Evolutionary conservation across 1,140 invertebrate genomes (phyloP), one percentile per base, ranked within the genome.

Genomic region (Condylostylus longicornis): DNA sequence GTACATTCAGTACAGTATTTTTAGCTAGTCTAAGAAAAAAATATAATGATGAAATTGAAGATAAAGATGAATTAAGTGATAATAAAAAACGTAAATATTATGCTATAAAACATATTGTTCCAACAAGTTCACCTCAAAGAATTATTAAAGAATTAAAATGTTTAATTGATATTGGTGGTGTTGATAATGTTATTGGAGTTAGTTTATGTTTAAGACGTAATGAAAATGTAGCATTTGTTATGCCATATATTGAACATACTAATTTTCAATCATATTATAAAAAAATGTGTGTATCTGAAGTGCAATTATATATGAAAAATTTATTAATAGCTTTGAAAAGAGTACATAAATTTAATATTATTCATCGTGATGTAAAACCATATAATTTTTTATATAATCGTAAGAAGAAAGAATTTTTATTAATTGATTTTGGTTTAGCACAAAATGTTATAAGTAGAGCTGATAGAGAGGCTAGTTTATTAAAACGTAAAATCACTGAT

Each of bases 361-460:
- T 94, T 44, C 89, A 94, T 58, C 67, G 89, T 46, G 88, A 94
- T 58, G 73, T 94, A n/a, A 93, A 93, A 64, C 87, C 89, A 5
- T 82, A 75, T 56, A 94, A 94, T 65, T 93, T 93, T 58, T 66
- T 93, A 1, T 93, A 87, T 52, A 78, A 90, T 59, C 65, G 83
- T 20, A 63, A 66, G n/a, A 73, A 71, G 33, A 74, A 71, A 61
- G 71, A 73, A 47, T 82, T 76, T 49, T 58, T 79, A 28, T 59
- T 93, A 29, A 83, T 91, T 15, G 88, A 93, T 64, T 93, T 94
- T 70, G 88, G 88, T 4, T 66, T 91, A 21, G 82, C 87, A 12
- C 82, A 90, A 56, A 64, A 65, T 51, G 61, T 64, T n/a, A n/a
- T n/a, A n/a, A n/a, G n/a, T n/a, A n/a, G n/a, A n/a, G n/a, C n/a